Base-by-base conservation (phyloP, 2,888 invertebrate genomes). In the Eremobia ochroleuca region DNA sequence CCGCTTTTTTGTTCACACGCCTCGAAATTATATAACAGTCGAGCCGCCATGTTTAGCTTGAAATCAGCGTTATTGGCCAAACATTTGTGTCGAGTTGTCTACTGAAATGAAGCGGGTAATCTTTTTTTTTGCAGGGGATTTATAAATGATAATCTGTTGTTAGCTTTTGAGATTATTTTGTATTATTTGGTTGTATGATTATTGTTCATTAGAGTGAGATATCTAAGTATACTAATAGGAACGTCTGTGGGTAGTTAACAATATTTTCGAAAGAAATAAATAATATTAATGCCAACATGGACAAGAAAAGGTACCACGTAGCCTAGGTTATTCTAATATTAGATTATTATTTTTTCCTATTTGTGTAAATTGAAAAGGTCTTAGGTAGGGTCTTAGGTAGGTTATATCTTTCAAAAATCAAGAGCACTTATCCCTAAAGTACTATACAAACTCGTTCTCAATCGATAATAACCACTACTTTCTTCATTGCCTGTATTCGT, bases 1-100 rank as follows among this genome's bases (percentile, higher is more conserved):
- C 25, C 67, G 15, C 5, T 34, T 61, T 34, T 79, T 74, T 70
- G 65, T 85, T 82, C 66, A 77, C 61, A 64, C 65, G 31, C 37
- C 13, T 34, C 43, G 67, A 76, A 85, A 76, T 85, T 49, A 73
- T 73, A 34, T 15, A 76, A 37, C 58, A 4, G 34, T 25, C 31
- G 21, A 58, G 34, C 37, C 34, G 40, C 52, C 62, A 40, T 52
- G 62, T 82, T 31, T 25, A 40, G 62, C 52, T 62, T 68, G 15
- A 68, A 62, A 86, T 61, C 46, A 40, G 37, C 52, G 69, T 73
- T 37, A 31, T 43, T 55, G 21, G 31, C 31, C 21, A 59, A 82
- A 75, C 59, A 61, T 70, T 76, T 72, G 58, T 59, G 62, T 34
- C 15, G 25, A 62, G 58, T 61, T 65, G 25, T n/a, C n/a, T 52